Conservation (phyloP, 2,113 vertebrate species). For the Toxostoma redivivum region DNA sequence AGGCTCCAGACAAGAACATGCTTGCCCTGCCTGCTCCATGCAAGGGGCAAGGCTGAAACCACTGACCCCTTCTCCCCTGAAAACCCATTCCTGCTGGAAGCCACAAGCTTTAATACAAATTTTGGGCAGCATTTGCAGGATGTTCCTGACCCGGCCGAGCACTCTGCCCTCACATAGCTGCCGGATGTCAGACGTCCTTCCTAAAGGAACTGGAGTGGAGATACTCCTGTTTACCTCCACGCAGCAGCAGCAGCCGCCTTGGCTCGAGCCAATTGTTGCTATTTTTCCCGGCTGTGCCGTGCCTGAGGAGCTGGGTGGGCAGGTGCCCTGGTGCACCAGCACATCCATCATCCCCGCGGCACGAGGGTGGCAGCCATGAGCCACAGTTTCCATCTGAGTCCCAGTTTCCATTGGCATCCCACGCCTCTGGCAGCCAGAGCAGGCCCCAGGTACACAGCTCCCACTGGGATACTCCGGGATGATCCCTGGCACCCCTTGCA, state of each 20-base stretch:
- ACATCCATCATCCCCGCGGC: not conserved
- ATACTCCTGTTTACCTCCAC: not conserved
- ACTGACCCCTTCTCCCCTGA: not conserved
- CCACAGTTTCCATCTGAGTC: conserved; percentile 1
- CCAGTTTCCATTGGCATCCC: not conserved
- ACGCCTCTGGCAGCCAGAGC: not conserved
- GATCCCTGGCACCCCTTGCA: not conserved
- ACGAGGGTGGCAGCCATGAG: not conserved
- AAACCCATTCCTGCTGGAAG: not conserved
- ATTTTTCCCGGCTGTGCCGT: not conserved
- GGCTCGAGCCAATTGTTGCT: not conserved
- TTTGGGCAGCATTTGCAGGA: not conserved
- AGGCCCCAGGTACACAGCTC: not conserved
- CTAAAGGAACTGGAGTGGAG: not conserved
- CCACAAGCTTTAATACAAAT: not conserved
- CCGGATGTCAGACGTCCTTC: not conserved
- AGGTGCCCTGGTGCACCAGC: not conserved
- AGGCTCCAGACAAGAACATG: accelerated
- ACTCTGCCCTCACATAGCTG: not conserved
- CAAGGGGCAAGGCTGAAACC: not conserved
- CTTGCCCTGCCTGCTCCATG: not conserved
- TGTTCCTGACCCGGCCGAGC: not conserved
- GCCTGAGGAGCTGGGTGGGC: not conserved
- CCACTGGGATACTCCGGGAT: not conserved
- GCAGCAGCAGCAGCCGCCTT: not conserved